Conservation (phyloP, 2,113 vertebrate genomes). For the Chaetodon auriga region DNA sequence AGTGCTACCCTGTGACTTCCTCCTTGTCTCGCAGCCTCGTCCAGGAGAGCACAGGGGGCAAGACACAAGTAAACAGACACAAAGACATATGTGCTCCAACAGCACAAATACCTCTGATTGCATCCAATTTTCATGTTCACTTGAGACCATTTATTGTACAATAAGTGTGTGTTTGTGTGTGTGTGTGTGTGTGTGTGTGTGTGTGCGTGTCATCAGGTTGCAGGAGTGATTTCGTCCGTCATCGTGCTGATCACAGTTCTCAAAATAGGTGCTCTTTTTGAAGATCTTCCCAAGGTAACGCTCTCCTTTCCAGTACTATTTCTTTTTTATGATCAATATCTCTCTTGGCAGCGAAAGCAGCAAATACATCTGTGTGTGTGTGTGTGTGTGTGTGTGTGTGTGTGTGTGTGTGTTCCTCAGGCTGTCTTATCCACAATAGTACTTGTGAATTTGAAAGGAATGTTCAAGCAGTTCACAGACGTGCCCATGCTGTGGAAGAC, state of each 20-base stretch:
- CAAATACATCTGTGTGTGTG: neutral
- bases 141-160: neutral
- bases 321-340: neutral
- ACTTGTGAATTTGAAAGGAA: slow-evolving; percentile 93
- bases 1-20: slow-evolving; percentile 91
- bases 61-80: slow-evolving; percentile 89
- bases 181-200: slow-evolving; percentile 4
- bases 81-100: neutral
- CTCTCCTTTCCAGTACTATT: neutral
- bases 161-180: slow-evolving; percentile 10
- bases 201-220: slow-evolving; percentile 83
- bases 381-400: slow-evolving; percentile 34
- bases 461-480: slow-evolving; percentile 91
- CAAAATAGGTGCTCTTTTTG: slow-evolving; percentile 92
- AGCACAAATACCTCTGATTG: slow-evolving; percentile 4
- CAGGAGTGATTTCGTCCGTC: slow-evolving; percentile 86
- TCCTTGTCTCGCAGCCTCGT: slow-evolving; percentile 94
- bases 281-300: slow-evolving; percentile 91
- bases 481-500: slow-evolving; percentile 87
- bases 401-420: slow-evolving; percentile 77
- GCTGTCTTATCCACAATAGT: slow-evolving; percentile 91
- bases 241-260: slow-evolving; percentile 91
- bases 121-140: neutral
- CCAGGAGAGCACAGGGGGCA: slow-evolving; percentile 92
- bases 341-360: neutral